Conservation (phyloP, 2,113 vertebrate species). For the Chamaetylas fuelleborni region DNA sequence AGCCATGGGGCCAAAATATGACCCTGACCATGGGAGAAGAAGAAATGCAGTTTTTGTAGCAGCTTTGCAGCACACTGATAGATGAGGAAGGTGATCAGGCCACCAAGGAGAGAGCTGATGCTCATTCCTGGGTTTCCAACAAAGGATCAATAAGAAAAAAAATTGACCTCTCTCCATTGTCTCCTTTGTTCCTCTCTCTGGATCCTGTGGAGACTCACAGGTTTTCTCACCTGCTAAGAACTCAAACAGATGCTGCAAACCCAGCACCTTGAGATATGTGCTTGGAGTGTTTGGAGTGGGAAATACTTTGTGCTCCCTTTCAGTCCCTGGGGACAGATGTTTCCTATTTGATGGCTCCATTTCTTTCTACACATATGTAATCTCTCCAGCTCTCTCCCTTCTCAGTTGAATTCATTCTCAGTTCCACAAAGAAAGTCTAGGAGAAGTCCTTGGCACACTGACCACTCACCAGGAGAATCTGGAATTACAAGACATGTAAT, state of each 20-base stretch:
- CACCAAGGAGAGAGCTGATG: background rate
- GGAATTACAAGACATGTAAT: background rate
- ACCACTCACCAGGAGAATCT: background rate
- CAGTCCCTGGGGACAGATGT: background rate
- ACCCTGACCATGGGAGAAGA: background rate
- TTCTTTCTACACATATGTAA: background rate
- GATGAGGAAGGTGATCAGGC: background rate
- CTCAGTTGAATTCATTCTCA: background rate
- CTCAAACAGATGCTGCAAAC: background rate
- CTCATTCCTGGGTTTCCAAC: background rate
- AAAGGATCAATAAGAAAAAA: background rate
- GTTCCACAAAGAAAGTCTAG: background rate
- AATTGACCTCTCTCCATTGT: background rate
- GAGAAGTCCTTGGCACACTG: background rate
- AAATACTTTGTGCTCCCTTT: background rate
- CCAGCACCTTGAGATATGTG: rapidly evolving
- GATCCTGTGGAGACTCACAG: background rate
- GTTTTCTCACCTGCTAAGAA: background rate
- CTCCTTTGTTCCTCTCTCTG: background rate
- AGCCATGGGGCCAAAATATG: background rate
- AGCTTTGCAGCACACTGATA: background rate
- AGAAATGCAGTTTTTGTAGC: background rate
- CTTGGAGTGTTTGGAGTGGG: background rate
- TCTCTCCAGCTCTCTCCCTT: background rate
- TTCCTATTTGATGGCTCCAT: background rate